Percentiles rank a stretch among this genome's conserved stretches.
Conservation (phyloP, 2,113 vertebrate genomes). For the Odontophorus gujanensis region DNA sequence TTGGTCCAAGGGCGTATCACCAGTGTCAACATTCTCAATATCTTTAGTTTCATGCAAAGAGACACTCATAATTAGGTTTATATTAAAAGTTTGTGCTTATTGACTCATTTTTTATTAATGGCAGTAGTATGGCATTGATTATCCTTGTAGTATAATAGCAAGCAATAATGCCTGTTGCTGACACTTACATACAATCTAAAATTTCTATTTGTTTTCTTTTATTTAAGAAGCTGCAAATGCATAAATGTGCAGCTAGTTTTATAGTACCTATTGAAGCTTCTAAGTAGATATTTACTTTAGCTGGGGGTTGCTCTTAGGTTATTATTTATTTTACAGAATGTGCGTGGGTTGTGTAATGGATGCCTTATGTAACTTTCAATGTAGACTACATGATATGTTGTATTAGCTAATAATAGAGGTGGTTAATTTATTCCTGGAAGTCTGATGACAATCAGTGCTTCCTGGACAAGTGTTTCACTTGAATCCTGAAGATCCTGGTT, state of each 20-base stretch:
- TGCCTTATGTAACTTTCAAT: not conserved
- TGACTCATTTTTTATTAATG: slow-evolving; percentile 87
- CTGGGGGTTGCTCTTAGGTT: not conserved
- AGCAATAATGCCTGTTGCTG: slow-evolving; percentile 51
- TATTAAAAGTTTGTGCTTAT: slow-evolving; percentile 82
- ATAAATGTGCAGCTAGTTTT: not conserved
- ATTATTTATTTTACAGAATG: not conserved
- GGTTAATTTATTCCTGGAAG: not conserved
- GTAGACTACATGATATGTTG: not conserved
- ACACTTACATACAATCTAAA: slow-evolving; percentile 13
- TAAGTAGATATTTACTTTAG: not conserved
- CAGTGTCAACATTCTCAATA: slow-evolving; percentile 85
- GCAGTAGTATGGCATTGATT: slow-evolving; percentile 82
- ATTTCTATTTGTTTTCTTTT: not conserved
- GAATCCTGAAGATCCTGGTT: not conserved
- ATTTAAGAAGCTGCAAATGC: slow-evolving; percentile 30
- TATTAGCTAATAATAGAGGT: not conserved
- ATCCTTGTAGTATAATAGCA: slow-evolving; percentile 85
- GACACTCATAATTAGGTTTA: slow-evolving; percentile 80
- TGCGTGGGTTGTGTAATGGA: not conserved
- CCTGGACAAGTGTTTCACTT: not conserved
- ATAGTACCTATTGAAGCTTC: not conserved
- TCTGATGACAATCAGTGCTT: not conserved
- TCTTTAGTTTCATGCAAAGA: slow-evolving; percentile 79
- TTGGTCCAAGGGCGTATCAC: slow-evolving; percentile 84